Evolutionary conservation across 2,888 invertebrate genomes (phyloP).

Genomic region (Pyrochroa serraticornis): DNA sequence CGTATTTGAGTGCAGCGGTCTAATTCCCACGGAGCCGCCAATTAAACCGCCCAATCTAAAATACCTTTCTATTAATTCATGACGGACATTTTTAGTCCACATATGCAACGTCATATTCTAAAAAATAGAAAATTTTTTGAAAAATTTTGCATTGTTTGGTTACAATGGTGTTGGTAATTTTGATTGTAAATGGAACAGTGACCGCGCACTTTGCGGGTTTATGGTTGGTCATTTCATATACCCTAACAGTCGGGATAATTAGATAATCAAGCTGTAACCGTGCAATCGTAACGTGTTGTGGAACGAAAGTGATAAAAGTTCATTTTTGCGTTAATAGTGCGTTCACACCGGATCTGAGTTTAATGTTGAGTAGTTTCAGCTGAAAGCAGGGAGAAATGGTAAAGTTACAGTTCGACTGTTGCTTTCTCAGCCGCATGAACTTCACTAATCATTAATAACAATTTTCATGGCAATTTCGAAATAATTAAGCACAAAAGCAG

Average conservation of each 20-base stretch:
- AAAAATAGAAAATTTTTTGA: no score
- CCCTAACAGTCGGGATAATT: background rate
- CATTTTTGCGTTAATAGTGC: background rate
- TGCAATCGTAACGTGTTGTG: background rate
- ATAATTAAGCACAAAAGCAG: no score
- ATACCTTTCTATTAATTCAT: background rate
- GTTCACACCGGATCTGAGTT: background rate
- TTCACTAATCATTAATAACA: no score
- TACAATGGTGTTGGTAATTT: no score
- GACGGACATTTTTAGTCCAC: background rate
- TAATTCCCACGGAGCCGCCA: no score
- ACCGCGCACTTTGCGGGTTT: background rate
- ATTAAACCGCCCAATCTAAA: background rate
- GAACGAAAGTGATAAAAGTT: background rate
- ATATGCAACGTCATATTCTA: background rate
- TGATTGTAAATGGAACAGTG: background rate
- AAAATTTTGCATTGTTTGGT: no score
- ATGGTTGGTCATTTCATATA: background rate
- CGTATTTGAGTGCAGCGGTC: background rate
- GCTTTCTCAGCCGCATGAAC: no score
- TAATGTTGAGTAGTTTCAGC: background rate
- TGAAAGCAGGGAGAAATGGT: no score
- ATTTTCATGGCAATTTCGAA: no score
- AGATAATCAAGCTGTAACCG: conserved; percentile 3
- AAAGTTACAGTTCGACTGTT: no score